Base-by-base conservation (phyloP, 2,888 invertebrate species). In the Diachrysia chrysitis region DNA sequence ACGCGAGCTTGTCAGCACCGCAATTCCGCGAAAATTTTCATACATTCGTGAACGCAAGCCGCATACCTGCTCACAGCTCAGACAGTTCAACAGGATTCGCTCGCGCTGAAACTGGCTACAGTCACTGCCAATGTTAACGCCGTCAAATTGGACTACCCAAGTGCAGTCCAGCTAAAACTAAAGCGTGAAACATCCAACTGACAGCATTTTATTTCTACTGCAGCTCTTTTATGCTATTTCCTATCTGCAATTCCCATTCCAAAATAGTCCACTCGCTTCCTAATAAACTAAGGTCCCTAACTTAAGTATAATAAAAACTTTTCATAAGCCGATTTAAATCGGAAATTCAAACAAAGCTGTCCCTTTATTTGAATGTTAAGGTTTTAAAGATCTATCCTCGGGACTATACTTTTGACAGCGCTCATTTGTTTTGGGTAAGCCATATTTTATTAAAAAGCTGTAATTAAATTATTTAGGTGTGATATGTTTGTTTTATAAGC, bases 311-410 rank as follows among this genome's bases (percentile, higher is more conserved):
- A 73, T 76, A 82, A 74, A 80, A 85, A 83, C 79, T 86, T 85
- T 80, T 73, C 62, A 72, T 83, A 83, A 86, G 81, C 85, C 79
- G 84, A 85, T 83, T 86, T 78, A 79, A 84, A 83, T 79, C 77
- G 72, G 73, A 82, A 87, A 85, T 81, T 82, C 78, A 75, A 82
- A 81, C 75, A 82, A 84, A 81, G 81, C 83, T 80, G 80, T 81
- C 81, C 82, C 77, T 85, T 83, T 79, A 78, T 80, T 77, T 69
- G 42, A 80, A 82, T 77, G 73, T 76, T 80, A 76, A 68, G 76
- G 69, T 78, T 82, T 82, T 19, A 62, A 72, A 78, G 79, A 81
- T 77, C 84, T 79, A 79, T 83, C 71, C 54, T 64, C 70, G 55
- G 60, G 72, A 61, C 64, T 76, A 57, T 78, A 78, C 73, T 70